These are phyloP conservation scores for Bucco capensis DNA, from an alignment of 2,113 vertebrate genomes.

Conservation along the genomic window DNA sequence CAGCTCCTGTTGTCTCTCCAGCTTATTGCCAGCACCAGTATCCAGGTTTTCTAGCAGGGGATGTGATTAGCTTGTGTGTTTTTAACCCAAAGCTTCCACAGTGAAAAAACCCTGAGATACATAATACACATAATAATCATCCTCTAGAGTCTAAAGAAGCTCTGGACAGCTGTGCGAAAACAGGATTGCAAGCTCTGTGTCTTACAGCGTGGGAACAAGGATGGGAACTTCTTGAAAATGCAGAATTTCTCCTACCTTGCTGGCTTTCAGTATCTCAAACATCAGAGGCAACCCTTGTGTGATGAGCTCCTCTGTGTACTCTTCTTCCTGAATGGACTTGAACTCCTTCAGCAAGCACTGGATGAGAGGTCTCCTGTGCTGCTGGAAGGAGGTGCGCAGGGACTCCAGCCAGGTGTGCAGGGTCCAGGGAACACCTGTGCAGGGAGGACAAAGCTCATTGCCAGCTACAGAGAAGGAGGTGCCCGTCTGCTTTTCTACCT, in stretches of 20 bases:
- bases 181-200: background rate
- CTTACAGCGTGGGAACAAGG: background rate
- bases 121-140: background rate
- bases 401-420: slow-evolving; percentile 96
- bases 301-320: slow-evolving; percentile 91
- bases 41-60: background rate
- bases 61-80: background rate
- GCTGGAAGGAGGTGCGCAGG: slow-evolving; percentile 88
- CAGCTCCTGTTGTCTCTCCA: background rate
- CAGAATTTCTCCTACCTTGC: slow-evolving; percentile 81
- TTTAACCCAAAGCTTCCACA: background rate
- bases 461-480: background rate
- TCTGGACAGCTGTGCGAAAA: background rate
- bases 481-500: background rate
- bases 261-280: slow-evolving; percentile 94
- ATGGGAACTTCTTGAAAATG: background rate
- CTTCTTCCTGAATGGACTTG: slow-evolving; percentile 93
- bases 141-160: background rate
- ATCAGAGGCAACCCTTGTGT: slow-evolving; percentile 92
- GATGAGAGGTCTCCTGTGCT: slow-evolving; percentile 90
- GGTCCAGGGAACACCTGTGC: slow-evolving; percentile 90
- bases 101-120: background rate
- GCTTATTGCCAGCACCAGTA: background rate
- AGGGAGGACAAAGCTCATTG: background rate
- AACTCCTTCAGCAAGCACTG: slow-evolving; percentile 96